phyloP scores from a whole-genome alignment of 2,113 vertebrate genomes.

The Crotalus tigris region DNA sequence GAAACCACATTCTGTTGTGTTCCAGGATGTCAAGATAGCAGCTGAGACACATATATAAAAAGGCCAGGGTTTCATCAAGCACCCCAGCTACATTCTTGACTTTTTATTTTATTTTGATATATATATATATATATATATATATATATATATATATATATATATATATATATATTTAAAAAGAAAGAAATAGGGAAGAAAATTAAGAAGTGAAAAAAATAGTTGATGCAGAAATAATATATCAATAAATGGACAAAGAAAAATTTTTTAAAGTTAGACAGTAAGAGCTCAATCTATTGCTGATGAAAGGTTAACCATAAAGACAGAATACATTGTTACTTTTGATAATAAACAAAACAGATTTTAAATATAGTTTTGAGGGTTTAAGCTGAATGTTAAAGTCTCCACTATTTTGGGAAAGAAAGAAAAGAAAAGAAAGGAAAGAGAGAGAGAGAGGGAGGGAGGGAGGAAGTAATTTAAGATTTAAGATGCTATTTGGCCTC shows the following conservation, averaged over 20 bases:
- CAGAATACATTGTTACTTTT: not conserved
- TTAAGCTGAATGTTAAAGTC: not conserved
- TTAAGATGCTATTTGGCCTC: no score
- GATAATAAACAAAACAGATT: not conserved
- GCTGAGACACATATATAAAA: not conserved
- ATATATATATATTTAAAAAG: not conserved
- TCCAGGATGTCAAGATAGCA: not conserved
- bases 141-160: no score
- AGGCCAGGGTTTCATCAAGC: not conserved
- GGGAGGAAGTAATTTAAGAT: no score
- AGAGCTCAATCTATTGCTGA: not conserved
- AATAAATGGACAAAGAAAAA: not conserved
- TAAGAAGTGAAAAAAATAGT: not conserved
- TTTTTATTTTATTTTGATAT: not conserved
- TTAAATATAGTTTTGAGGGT: not conserved
- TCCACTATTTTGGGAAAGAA: not conserved
- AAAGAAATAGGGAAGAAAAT: not conserved
- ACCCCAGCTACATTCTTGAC: not conserved
- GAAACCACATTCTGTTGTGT: not conserved
- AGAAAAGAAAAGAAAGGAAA: not conserved
- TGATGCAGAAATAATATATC: not conserved
- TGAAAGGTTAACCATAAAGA: not conserved
- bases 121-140: no score
- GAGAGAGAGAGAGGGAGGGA: no score
- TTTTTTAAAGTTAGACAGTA: not conserved